A percentile compares a stretch with the other conserved stretches of the same genome.
These are phyloP conservation scores for Yasuhikotakia modesta DNA, from an alignment of 2,797 vertebrate genomes.

Conservation along the genomic window DNA sequence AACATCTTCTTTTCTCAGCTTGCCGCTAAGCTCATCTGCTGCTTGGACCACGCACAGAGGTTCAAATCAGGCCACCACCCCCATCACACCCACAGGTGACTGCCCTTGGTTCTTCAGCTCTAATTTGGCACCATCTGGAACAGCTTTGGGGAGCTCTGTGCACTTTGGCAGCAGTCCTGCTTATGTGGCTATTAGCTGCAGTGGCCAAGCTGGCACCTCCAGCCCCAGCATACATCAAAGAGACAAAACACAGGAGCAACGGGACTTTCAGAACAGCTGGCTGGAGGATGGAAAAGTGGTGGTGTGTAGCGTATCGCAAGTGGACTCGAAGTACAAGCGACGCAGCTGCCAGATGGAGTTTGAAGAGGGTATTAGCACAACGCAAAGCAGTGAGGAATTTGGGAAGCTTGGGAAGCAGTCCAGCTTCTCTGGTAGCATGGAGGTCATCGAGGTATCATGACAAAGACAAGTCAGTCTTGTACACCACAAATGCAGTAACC, in stretches of 20 bases:
- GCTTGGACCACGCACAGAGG: constrained; percentile 85
- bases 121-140: constrained; percentile 63
- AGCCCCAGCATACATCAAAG: constrained; percentile 75
- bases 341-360: constrained; percentile 98
- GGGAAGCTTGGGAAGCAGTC: constrained; percentile 93
- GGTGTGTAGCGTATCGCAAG: constrained; percentile 40
- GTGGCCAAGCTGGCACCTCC: constrained; percentile 62
- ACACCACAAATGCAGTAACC: not conserved
- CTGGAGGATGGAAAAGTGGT: constrained; percentile 34
- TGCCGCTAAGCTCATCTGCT: constrained; percentile 68
- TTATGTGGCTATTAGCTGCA: constrained; percentile 77
- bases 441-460: constrained; percentile 97
- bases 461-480: constrained; percentile 52
- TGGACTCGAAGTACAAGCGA: constrained; percentile 85
- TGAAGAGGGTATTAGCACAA: constrained; percentile 87
- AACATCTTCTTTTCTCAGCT: constrained; percentile 77
- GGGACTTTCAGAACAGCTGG: constrained; percentile 48
- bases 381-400: constrained; percentile 87
- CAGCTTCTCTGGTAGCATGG: constrained; percentile 95
- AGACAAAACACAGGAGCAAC: constrained; percentile 78
- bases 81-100: constrained; percentile 78
- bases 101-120: constrained; percentile 85
- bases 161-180: constrained; percentile 73
- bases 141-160: constrained; percentile 45
- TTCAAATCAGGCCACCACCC: constrained; percentile 84